Conservation (phyloP, 2,888 invertebrate genomes). For the Lapara coniferarum region DNA sequence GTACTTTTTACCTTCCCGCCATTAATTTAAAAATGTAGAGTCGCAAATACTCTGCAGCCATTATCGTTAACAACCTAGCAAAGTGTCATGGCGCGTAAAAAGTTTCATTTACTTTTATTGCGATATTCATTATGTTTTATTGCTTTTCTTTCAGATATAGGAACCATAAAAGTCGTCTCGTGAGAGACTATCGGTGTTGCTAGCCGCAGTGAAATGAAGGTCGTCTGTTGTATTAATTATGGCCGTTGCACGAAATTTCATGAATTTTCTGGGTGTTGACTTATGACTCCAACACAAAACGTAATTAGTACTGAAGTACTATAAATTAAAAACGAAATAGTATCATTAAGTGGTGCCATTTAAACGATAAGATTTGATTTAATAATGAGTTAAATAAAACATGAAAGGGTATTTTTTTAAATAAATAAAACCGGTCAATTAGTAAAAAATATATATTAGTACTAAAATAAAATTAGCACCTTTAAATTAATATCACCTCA, state of each 20-base stretch:
- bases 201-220: not conserved
- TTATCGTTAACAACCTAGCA: conserved; percentile 8
- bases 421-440: no score
- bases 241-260: not conserved
- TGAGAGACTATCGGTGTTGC: not conserved
- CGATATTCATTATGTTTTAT: conserved; percentile 31
- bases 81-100: conserved; percentile 15
- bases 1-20: not conserved
- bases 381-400: no score
- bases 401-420: no score
- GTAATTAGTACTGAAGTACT: no score
- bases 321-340: no score
- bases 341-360: no score
- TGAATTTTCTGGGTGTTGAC: conserved; percentile 1
- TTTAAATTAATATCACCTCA: not conserved
- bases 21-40: not conserved
- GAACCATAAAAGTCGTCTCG: conserved; percentile 28
- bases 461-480: not conserved
- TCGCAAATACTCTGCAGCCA: not conserved
- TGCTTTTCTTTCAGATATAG: conserved; percentile 24
- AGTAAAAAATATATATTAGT: no score
- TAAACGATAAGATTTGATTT: not conserved
- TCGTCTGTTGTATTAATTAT: not conserved
- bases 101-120: conserved; percentile 26
- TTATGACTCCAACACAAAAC: no score